phyloP scores from a whole-genome alignment of 2,888 invertebrate genomes.

The Polyommatus iphigenia region DNA sequence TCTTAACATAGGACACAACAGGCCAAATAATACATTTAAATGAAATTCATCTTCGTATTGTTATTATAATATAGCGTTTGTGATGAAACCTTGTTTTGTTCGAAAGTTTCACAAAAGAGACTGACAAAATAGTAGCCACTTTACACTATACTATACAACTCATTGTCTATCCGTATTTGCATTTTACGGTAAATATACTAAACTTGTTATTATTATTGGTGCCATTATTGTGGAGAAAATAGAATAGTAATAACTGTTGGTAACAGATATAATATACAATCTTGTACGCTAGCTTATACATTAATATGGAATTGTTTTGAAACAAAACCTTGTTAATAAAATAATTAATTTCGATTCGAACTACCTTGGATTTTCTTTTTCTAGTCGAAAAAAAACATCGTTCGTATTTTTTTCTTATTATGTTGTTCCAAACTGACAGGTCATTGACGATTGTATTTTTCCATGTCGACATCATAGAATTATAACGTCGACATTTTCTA shows the following conservation, averaged over 20 bases:
- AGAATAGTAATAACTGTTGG: neutral
- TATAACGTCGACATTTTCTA: no score
- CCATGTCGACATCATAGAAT: no score
- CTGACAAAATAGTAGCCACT: neutral
- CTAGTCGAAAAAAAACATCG: neutral
- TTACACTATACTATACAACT: slow-evolving; percentile 4
- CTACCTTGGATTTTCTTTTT: neutral
- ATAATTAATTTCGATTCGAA: neutral
- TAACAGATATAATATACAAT: neutral
- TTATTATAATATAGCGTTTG: neutral
- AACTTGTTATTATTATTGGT: neutral
- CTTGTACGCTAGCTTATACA: neutral
- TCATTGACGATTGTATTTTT: no score
- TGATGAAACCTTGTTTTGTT: neutral
- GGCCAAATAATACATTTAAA: neutral
- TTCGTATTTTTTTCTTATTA: neutral
- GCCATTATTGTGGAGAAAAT: slow-evolving; percentile 6
- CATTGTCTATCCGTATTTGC: slow-evolving; percentile 26
- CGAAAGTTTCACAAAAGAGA: slow-evolving; percentile 11
- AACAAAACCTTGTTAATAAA: no score
- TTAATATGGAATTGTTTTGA: neutral
- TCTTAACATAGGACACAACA: neutral
- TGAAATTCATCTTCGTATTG: slow-evolving; percentile 13
- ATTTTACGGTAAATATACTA: slow-evolving; percentile 19
- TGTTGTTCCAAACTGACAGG: no score